A percentile compares a stretch with the other conserved stretches of the same genome.
Evolutionary conservation across 2,113 vertebrate genomes (phyloP).

Genomic region (Pseudolaguvia tuberculata): DNA sequence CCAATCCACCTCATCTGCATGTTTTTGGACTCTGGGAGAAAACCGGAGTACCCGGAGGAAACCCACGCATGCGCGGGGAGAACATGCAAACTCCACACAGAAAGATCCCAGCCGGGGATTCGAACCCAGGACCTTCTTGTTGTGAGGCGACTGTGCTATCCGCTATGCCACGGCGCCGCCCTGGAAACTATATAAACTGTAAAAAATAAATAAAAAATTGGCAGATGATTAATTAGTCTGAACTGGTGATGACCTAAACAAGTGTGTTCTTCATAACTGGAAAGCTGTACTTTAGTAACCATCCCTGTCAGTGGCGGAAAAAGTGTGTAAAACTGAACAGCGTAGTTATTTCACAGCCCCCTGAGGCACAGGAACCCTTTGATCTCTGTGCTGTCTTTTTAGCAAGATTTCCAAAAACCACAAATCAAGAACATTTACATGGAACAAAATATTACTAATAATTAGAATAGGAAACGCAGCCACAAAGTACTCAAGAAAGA

Average conservation of each 20-base stretch:
- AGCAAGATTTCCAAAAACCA: conserved; percentile 5
- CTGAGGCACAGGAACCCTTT: conserved; percentile 37
- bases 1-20: no score
- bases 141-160: no score
- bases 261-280: conserved; percentile 4
- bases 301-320: conserved; percentile 22
- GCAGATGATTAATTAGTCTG: neutral
- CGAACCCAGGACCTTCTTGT: no score
- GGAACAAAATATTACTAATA: neutral
- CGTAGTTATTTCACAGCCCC: conserved; percentile 40
- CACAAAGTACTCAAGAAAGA: neutral
- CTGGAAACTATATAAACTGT: neutral
- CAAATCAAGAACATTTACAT: neutral
- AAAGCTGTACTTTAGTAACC: neutral
- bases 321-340: conserved; percentile 51
- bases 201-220: no score
- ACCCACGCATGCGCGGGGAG: no score
- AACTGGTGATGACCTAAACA: conserved; percentile 4
- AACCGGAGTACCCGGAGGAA: no score
- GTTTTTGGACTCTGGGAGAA: no score
- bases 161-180: no score
- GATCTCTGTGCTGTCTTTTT: conserved; percentile 32
- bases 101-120: no score
- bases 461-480: neutral
- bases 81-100: no score